Percentiles rank a stretch among this genome's conserved stretches.
Conservation (phyloP, 2,888 invertebrate species). For the Myopa tessellatipennis region DNA sequence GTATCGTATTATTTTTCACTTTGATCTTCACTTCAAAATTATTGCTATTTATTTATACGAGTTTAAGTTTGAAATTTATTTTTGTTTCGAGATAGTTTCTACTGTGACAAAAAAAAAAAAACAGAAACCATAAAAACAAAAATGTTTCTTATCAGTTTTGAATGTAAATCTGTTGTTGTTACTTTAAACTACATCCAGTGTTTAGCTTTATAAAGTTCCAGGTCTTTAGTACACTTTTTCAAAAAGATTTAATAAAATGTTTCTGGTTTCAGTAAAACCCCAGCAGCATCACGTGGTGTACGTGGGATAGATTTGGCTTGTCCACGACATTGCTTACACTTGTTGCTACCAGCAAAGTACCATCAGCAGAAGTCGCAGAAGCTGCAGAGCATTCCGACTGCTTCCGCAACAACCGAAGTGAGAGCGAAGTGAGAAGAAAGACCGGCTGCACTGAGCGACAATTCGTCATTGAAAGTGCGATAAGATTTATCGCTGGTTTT, state of each 20-base stretch:
- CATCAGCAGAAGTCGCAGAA: background rate
- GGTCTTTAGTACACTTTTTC: too few relatives aligned
- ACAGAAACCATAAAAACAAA: too few relatives aligned
- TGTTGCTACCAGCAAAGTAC: constrained; percentile 13
- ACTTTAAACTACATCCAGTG: too few relatives aligned
- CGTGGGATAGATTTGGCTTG: background rate
- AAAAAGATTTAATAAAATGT: background rate
- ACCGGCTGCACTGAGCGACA: constrained; percentile 33
- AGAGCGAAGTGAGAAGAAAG: background rate
- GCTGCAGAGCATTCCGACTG: background rate
- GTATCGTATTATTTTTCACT: too few relatives aligned
- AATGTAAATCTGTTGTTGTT: too few relatives aligned
- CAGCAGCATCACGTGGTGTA: background rate
- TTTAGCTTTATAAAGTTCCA: too few relatives aligned
- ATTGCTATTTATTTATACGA: too few relatives aligned
- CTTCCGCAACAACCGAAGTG: constrained; percentile 7
- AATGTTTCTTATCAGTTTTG: too few relatives aligned
- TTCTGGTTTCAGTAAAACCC: background rate
- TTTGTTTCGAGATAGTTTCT: too few relatives aligned
- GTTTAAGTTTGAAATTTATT: too few relatives aligned
- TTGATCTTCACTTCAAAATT: too few relatives aligned
- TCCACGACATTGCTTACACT: background rate
- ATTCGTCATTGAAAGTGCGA: constrained; percentile 48
- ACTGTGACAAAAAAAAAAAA: too few relatives aligned
- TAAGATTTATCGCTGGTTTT: constrained; percentile 62